Base-by-base conservation (phyloP, 2,888 invertebrate genomes). In the Cistogaster globosa region DNA sequence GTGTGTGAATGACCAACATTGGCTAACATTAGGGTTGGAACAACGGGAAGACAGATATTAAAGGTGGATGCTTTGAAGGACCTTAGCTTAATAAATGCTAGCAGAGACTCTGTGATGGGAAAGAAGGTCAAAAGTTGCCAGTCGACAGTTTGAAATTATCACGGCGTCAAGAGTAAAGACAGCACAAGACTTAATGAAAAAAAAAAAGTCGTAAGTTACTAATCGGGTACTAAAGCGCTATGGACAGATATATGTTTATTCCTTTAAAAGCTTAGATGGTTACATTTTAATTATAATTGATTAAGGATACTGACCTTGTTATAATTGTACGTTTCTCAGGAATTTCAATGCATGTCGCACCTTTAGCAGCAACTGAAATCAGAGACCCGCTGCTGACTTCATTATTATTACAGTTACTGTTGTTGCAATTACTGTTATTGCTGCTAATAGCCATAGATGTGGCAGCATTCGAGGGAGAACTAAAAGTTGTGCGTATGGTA, bases 281-380 rank as follows among this genome's bases (percentile, higher is more conserved):
- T 45, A 12, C 12, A 14, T 45, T 14, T 45, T 45, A 1, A 4
- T 48, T 0, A 6, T 0, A 32, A n/a, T 48, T 14, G 6, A 14
- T n/a, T 22, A 16, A 6, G 18, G 11, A 22, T 20, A 87, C 81
- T 83, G 63, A 89, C 89, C 89, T 90, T 48, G 90, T 88, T 80
- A 90, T 89, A 74, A 90, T 89, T 76, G 89, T 89, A 72, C 89
- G 90, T 68, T 90, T 90, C 67, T 90, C 90, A 72, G 89, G 89
- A 71, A 88, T 89, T 71, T 90, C 90, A 85, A 87, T 80, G 45
- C 87, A 83, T 57, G 86, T 86, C 6, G 85, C 79, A 32, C 86
- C 78, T 48, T 86, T 85, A 22, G 86, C 84, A 26, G 86, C 84
- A 58, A 87, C 67, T 69, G 87, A 83, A 75, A 87, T 76, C 75